Evolutionary conservation across 92 coral and sea anemone species (phyloP).

Genomic region (Montipora capitata): DNA sequence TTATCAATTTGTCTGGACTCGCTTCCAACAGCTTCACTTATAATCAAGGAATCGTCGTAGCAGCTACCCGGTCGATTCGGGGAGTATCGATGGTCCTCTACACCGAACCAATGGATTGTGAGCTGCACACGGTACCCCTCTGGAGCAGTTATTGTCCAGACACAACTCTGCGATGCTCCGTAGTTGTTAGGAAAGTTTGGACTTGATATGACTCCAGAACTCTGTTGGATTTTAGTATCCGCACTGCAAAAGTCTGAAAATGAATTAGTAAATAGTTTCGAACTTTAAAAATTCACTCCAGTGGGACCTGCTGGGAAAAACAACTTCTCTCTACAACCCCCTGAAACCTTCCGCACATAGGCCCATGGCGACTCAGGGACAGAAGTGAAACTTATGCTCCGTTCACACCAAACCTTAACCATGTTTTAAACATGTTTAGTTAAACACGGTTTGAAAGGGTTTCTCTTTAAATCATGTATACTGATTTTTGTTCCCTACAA

Average conservation of each 20-base stretch:
- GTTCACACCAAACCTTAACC: too few species aligned
- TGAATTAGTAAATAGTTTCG: not conserved
- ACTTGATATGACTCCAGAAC: conserved; percentile 61
- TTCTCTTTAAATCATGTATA: too few species aligned
- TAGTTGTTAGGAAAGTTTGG: conserved; percentile 67
- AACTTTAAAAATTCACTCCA: not conserved
- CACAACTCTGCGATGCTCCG: conserved; percentile 14
- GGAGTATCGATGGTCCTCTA: conserved; percentile 42
- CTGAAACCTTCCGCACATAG: too few species aligned
- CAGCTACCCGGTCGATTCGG: conserved; percentile 28
- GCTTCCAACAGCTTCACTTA: conserved; percentile 48
- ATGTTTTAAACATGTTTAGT: too few species aligned
- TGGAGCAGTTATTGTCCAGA: conserved; percentile 64
- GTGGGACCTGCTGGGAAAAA: too few species aligned
- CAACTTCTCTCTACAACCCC: too few species aligned
- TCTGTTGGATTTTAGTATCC: not conserved
- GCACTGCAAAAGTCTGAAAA: conserved; percentile 19
- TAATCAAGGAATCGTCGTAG: conserved; percentile 27
- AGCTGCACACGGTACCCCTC: conserved; percentile 58
- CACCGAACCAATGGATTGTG: conserved; percentile 66
- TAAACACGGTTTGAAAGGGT: too few species aligned
- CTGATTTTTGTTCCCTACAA: too few species aligned
- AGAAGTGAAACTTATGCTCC: too few species aligned
- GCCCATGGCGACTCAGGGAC: too few species aligned
- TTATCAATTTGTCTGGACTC: not conserved